phyloP scores from a whole-genome alignment of 2,797 vertebrate species.

The Neostethus bicornis region DNA sequence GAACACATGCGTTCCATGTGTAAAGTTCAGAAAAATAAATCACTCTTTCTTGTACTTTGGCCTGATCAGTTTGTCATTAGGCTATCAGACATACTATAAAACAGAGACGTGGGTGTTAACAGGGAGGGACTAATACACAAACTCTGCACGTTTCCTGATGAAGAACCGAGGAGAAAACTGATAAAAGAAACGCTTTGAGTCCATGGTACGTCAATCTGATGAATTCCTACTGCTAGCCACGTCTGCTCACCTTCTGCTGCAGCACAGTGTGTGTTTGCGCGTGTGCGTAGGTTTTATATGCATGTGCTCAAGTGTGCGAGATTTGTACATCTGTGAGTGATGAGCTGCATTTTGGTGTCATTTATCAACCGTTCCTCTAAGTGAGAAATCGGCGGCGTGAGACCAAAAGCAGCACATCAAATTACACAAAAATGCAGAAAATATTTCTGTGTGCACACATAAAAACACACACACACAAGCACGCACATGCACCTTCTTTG shows the following conservation, averaged over 20 bases:
- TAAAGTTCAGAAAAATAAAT: conserved; percentile 15
- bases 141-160: conserved; percentile 24
- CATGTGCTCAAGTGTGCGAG: conserved; percentile 18
- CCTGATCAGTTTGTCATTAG: conserved; percentile 20
- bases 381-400: conserved; percentile 27
- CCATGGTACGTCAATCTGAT: conserved; percentile 43
- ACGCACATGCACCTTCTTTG: conserved; percentile 15
- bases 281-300: conserved; percentile 2
- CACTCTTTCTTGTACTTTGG: conserved; percentile 10
- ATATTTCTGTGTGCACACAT: not conserved
- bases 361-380: conserved; percentile 30
- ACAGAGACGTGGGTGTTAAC: not conserved
- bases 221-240: conserved; percentile 53
- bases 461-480: not conserved
- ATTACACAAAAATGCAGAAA: conserved; percentile 13
- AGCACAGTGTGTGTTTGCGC: not conserved
- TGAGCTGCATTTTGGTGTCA: conserved; percentile 24
- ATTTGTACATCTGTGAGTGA: conserved; percentile 30
- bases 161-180: conserved; percentile 24
- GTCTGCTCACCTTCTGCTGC: conserved; percentile 64
- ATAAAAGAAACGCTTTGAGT: conserved; percentile 41
- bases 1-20: conserved; percentile 1
- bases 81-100: conserved; percentile 14
- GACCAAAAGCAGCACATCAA: conserved; percentile 16
- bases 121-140: conserved; percentile 23